These are phyloP conservation scores for Cherax quadricarinatus DNA, from an alignment of 1,140 invertebrate species.

Conservation along the genomic window DNA sequence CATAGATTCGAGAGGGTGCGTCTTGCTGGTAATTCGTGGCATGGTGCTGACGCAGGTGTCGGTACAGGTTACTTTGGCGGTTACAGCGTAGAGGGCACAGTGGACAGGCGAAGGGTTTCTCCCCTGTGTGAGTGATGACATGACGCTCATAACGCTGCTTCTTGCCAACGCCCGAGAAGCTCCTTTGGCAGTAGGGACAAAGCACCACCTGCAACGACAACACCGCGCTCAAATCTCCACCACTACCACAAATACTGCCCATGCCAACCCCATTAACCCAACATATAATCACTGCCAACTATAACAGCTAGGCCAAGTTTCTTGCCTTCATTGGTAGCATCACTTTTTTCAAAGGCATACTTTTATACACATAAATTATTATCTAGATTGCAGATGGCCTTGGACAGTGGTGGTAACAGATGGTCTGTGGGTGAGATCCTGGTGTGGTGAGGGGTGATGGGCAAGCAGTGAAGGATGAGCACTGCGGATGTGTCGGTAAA, in stretches of 20 bases:
- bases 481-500: constrained; percentile 69
- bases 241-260: constrained; percentile 26
- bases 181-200: constrained; percentile 62
- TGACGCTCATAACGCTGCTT: constrained; percentile 74
- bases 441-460: constrained; percentile 25
- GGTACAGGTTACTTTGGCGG: constrained; percentile 77
- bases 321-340: neutral
- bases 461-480: constrained; percentile 60
- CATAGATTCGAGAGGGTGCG: neutral
- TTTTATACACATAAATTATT: neutral
- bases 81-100: constrained; percentile 78
- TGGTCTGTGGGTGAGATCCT: constrained; percentile 15
- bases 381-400: constrained; percentile 53
- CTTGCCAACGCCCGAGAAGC: constrained; percentile 55
- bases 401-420: constrained; percentile 46
- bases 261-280: constrained; percentile 16
- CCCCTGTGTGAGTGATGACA: constrained; percentile 76
- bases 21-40: constrained; percentile 11
- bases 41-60: constrained; percentile 79
- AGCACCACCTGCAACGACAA: constrained; percentile 67
- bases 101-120: constrained; percentile 75
- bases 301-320: neutral
- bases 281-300: constrained; percentile 9
- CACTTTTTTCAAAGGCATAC: neutral
- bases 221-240: constrained; percentile 41